A percentile compares a stretch with the other conserved stretches of the same genome.
Conservation (phyloP, 1,140 invertebrate genomes). For the Drosophila seguyi region DNA sequence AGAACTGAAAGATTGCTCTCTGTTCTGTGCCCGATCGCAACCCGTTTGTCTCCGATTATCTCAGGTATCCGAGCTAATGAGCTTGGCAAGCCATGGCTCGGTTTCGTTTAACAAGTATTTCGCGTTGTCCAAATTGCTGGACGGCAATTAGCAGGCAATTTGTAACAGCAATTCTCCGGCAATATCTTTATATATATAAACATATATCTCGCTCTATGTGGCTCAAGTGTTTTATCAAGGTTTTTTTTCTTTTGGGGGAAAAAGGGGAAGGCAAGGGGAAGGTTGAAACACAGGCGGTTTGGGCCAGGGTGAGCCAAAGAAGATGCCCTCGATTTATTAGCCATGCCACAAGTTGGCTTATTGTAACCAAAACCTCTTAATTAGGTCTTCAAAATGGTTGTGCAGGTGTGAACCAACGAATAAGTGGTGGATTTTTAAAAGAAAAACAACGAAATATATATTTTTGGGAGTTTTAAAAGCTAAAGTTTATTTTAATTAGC, state of each 20-base stretch:
- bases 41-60: constrained; percentile 8
- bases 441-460: neutral
- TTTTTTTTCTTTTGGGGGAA: neutral
- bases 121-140: constrained; percentile 51
- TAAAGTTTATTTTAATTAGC: neutral
- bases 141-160: constrained; percentile 57
- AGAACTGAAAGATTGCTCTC: constrained; percentile 25
- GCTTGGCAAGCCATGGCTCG: constrained; percentile 26
- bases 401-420: constrained; percentile 11
- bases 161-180: constrained; percentile 26
- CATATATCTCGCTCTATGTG: neutral
- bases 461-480: neutral
- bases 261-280: neutral
- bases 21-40: constrained; percentile 16
- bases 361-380: constrained; percentile 16
- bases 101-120: constrained; percentile 61
- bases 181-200: neutral
- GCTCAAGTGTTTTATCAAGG: constrained; percentile 32
- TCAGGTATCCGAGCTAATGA: constrained; percentile 24
- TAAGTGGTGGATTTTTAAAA: neutral
- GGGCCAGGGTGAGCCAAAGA: constrained; percentile 32
- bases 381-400: constrained; percentile 10
- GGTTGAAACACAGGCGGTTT: constrained; percentile 22
- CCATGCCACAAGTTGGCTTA: constrained; percentile 21
- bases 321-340: constrained; percentile 43